Percentiles rank a stretch among this genome's conserved stretches.
Conservation (phyloP, 2,888 invertebrate genomes). For the Heliconius ethilla region DNA sequence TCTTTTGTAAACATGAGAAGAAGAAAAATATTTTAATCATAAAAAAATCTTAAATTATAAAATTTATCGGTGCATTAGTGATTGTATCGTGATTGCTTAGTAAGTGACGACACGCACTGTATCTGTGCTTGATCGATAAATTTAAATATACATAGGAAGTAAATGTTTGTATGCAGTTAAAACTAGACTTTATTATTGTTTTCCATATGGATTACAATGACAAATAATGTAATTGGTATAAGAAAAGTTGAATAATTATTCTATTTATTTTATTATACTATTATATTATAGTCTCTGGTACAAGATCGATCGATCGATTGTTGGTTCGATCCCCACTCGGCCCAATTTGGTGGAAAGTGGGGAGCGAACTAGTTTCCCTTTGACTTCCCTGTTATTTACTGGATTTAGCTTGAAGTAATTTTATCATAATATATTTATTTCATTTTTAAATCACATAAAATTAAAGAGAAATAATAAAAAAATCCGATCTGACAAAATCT, state of each 20-base stretch:
- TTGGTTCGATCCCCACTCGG: no score
- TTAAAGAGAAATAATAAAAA: no score
- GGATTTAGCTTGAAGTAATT: no score
- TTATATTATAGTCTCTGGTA: no score
- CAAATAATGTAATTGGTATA: background rate
- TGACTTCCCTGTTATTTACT: no score
- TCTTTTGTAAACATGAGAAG: background rate
- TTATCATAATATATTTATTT: no score
- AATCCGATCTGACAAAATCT: no score
- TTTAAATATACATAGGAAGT: conserved; percentile 10
- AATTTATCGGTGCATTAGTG: conserved; percentile 27
- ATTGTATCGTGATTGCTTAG: conserved; percentile 25
- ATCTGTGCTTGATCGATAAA: background rate
- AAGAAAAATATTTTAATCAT: background rate
- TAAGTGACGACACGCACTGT: conserved; percentile 30
- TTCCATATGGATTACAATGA: background rate
- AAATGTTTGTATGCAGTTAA: background rate
- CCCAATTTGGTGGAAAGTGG: no score
- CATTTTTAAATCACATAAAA: no score
- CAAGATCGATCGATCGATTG: no score
- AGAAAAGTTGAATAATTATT: no score
- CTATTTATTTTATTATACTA: background rate
- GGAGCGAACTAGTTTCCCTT: no score
- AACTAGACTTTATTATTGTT: background rate
- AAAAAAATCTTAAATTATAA: background rate